These are phyloP conservation scores for Zaprionus davidi DNA, from an alignment of 1,140 invertebrate genomes.

Conservation along the genomic window DNA sequence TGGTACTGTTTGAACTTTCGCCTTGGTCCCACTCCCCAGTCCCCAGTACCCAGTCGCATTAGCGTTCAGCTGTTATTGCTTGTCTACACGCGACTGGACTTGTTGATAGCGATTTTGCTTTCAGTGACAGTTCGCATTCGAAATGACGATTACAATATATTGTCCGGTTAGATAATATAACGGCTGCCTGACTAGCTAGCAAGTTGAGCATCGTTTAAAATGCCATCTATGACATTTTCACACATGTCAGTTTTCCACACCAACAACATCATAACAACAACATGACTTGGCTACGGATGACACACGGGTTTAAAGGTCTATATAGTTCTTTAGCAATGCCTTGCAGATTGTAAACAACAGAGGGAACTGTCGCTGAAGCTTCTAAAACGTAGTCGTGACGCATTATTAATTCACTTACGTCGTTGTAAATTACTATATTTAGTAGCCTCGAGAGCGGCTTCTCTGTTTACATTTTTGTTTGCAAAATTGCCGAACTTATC, in stretches of 20 bases:
- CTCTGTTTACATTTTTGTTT: neutral
- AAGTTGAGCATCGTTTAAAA: neutral
- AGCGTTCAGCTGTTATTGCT: neutral
- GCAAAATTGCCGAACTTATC: neutral
- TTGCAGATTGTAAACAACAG: neutral
- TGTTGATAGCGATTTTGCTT: constrained; percentile 17
- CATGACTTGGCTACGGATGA: neutral
- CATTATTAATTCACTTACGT: constrained; percentile 1
- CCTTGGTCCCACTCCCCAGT: constrained; percentile 2
- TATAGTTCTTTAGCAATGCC: neutral
- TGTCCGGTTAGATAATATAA: constrained; percentile 8
- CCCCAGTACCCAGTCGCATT: neutral
- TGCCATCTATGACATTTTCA: neutral
- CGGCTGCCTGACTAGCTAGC: constrained; percentile 1
- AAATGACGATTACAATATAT: constrained; percentile 21
- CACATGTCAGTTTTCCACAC: neutral
- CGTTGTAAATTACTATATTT: neutral
- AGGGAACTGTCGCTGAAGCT: neutral
- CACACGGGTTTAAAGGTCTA: neutral
- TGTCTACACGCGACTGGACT: constrained; percentile 21
- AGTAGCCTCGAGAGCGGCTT: neutral
- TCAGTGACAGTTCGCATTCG: constrained; percentile 35
- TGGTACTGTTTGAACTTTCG: constrained; percentile 21
- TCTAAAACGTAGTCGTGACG: neutral
- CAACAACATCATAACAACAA: neutral